These are phyloP conservation scores for Anolis sagrei DNA, from an alignment of 2,113 vertebrate genomes.

Conservation along the genomic window DNA sequence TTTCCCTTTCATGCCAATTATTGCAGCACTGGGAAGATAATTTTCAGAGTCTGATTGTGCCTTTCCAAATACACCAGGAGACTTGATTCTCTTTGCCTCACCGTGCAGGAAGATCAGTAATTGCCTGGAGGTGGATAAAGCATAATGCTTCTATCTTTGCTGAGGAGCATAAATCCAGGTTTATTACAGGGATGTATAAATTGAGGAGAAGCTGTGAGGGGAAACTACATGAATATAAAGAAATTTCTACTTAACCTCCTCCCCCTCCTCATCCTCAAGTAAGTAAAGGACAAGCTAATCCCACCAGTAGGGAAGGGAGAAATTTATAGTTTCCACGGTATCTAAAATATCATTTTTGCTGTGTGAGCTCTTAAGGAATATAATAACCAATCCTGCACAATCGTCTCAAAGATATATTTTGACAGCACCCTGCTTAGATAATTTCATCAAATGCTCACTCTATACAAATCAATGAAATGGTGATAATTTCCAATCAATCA, in stretches of 20 bases:
- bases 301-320: background rate
- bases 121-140: slow-evolving; percentile 42
- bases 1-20: slow-evolving; percentile 47
- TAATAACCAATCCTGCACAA: slow-evolving; percentile 17
- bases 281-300: slow-evolving; percentile 26
- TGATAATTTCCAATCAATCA: slow-evolving; percentile 18
- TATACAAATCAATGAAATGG: slow-evolving; percentile 21
- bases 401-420: slow-evolving; percentile 32
- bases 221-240: slow-evolving; percentile 36
- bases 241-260: slow-evolving; percentile 3
- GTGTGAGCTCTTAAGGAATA: slow-evolving; percentile 15
- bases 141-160: slow-evolving; percentile 15
- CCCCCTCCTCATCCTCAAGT: slow-evolving; percentile 3
- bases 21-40: slow-evolving; percentile 38
- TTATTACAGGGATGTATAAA: slow-evolving; percentile 36
- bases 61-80: slow-evolving; percentile 41
- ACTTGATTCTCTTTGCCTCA: slow-evolving; percentile 38
- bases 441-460: slow-evolving; percentile 30
- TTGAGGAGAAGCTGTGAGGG: slow-evolving; percentile 3
- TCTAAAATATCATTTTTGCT: slow-evolving; percentile 13
- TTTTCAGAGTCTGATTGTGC: slow-evolving; percentile 50
- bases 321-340: background rate
- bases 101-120: slow-evolving; percentile 33
- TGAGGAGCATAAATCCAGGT: slow-evolving; percentile 22
- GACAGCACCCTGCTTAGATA: slow-evolving; percentile 22